Conservation (phyloP, 2,888 invertebrate species). For the Scaptomyza reducta region DNA sequence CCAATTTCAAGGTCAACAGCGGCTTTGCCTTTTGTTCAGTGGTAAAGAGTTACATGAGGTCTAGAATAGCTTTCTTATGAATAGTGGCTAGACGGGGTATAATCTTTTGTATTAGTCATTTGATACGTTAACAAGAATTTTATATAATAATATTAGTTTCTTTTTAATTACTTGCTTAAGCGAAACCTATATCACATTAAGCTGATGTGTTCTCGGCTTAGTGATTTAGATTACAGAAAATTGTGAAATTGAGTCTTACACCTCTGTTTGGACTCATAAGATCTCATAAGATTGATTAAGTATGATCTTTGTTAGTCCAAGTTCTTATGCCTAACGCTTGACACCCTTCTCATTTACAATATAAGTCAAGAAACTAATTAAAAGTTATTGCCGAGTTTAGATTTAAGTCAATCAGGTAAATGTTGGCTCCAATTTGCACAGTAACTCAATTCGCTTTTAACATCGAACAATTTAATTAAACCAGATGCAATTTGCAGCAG, state of each 20-base stretch:
- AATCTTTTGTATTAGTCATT: not conserved
- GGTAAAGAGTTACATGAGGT: not conserved
- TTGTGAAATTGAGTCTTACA: no score
- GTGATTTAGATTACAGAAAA: not conserved
- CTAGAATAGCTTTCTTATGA: not conserved
- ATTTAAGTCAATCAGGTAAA: not conserved
- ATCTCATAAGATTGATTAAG: no score
- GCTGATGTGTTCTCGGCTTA: not conserved
- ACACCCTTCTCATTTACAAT: not conserved
- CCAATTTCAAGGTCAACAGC: constrained; percentile 38
- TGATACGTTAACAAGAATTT: not conserved
- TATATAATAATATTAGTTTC: not conserved
- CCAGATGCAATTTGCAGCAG: constrained; percentile 30
- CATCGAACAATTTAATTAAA: constrained; percentile 36
- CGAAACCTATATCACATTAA: no score
- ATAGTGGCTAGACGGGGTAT: no score
- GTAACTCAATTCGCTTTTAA: constrained; percentile 7
- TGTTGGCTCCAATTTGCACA: not conserved
- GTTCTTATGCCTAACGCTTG: no score
- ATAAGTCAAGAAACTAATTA: not conserved
- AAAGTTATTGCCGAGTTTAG: not conserved
- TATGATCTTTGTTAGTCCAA: no score
- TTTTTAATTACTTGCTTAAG: not conserved
- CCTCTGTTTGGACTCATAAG: no score
- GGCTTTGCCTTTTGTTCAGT: not conserved